Evolutionary conservation across 2,888 invertebrate species (phyloP).

Genomic region (Boloria selene): DNA sequence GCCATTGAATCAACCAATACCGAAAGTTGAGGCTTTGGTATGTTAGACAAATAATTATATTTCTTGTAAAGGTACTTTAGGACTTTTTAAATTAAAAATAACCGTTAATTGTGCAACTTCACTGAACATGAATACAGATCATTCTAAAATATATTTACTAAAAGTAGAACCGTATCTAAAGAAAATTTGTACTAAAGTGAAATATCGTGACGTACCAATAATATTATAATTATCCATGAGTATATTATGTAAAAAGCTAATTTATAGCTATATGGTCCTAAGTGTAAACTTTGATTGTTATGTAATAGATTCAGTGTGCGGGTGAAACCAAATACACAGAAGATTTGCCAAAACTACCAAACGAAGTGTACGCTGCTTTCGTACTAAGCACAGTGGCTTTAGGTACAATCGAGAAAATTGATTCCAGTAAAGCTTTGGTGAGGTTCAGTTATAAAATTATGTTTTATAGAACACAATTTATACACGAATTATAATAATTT

Average conservation of each 20-base stretch:
- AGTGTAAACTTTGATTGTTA: neutral
- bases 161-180: too few relatives aligned
- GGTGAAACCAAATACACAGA: conserved; percentile 86
- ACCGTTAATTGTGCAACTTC: neutral
- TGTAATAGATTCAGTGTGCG: conserved; percentile 78
- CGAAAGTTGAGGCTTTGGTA: conserved; percentile 43
- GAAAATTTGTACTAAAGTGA: too few relatives aligned
- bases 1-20: conserved; percentile 77
- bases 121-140: neutral
- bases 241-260: too few relatives aligned
- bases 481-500: too few relatives aligned
- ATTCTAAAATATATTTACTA: neutral
- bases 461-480: too few relatives aligned
- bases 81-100: neutral
- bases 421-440: conserved; percentile 84
- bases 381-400: conserved; percentile 74
- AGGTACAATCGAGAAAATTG: conserved; percentile 82
- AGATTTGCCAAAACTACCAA: conserved; percentile 80
- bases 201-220: too few relatives aligned
- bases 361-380: conserved; percentile 86
- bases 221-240: too few relatives aligned
- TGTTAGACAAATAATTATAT: conserved; percentile 69
- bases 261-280: too few relatives aligned
- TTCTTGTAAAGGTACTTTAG: conserved; percentile 67
- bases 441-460: conserved; percentile 32